Conservation (phyloP, 2,888 invertebrate genomes). For the Ctena decussata region DNA sequence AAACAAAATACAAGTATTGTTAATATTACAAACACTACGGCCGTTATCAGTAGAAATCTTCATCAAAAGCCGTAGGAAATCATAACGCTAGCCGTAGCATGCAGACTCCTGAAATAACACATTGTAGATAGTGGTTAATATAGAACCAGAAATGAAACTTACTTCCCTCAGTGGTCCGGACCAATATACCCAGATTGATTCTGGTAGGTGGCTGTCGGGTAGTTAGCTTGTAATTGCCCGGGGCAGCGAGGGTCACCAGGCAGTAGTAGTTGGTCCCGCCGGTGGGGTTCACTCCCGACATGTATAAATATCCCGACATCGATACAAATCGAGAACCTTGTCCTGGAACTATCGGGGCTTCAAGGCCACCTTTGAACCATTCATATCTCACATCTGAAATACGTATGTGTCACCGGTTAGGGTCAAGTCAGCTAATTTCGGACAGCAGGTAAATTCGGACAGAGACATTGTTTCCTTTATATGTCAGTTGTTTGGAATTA, state of each 20-base stretch:
- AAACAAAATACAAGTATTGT: too few relatives aligned
- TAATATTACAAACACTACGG: too few relatives aligned
- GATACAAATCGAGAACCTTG: constrained; percentile 94
- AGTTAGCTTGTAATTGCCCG: constrained; percentile 40
- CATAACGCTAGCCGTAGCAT: too few relatives aligned
- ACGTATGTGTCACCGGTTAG: too few relatives aligned
- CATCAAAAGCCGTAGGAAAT: too few relatives aligned
- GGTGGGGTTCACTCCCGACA: constrained; percentile 63
- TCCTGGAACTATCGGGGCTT: constrained; percentile 97
- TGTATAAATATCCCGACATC: constrained; percentile 92
- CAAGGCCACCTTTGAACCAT: constrained; percentile 96
- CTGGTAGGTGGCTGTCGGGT: constrained; percentile 49
- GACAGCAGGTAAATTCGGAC: too few relatives aligned
- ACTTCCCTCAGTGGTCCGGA: constrained; percentile 69
- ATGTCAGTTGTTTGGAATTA: too few relatives aligned
- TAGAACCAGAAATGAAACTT: background rate
- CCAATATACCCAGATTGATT: constrained; percentile 51
- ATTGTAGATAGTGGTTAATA: too few relatives aligned
- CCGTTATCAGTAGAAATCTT: too few relatives aligned
- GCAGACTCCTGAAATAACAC: too few relatives aligned
- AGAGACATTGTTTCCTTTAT: too few relatives aligned
- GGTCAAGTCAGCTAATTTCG: too few relatives aligned
- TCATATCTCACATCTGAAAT: constrained; percentile 89
- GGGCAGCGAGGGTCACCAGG: constrained; percentile 55
- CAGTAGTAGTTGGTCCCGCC: constrained; percentile 58